Conservation (phyloP, 1,140 invertebrate species). For the Choristoneura fumiferana region DNA sequence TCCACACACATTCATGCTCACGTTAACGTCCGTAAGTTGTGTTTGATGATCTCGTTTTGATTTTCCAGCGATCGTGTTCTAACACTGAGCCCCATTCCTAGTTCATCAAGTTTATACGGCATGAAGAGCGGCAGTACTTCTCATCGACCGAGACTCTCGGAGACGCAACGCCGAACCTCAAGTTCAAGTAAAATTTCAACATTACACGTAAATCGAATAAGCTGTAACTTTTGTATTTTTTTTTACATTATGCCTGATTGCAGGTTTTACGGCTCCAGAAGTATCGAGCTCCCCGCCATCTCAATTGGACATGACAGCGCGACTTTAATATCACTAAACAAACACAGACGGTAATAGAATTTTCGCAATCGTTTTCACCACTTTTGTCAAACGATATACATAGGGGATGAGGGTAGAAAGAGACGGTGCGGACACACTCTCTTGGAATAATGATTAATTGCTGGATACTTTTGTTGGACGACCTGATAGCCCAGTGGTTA, state of each 20-base stretch:
- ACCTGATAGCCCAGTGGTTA: too few species aligned
- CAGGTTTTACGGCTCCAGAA: constrained; percentile 71
- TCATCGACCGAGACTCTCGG: constrained; percentile 55
- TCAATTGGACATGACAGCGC: constrained; percentile 87
- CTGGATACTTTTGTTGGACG: too few species aligned
- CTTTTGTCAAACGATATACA: too few species aligned
- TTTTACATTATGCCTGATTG: constrained; percentile 14
- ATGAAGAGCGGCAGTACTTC: constrained; percentile 60
- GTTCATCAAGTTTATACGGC: constrained; percentile 83
- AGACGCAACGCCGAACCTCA: constrained; percentile 73
- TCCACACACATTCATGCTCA: too few species aligned
- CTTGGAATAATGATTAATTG: too few species aligned
- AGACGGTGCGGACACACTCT: too few species aligned
- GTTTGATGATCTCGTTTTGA: too few species aligned
- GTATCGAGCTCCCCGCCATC: constrained; percentile 80
- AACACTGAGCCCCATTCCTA: constrained; percentile 90
- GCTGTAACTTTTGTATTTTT: not conserved
- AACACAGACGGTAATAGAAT: constrained; percentile 76
- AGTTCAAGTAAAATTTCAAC: constrained; percentile 71
- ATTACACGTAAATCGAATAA: not conserved
- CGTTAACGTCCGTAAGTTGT: too few species aligned
- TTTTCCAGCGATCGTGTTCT: constrained; percentile 82
- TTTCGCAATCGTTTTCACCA: not conserved
- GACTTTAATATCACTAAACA: constrained; percentile 86
- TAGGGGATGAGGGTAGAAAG: too few species aligned